These are phyloP conservation scores for Orussus abietinus DNA, from an alignment of 1,140 invertebrate species.

Conservation along the genomic window DNA sequence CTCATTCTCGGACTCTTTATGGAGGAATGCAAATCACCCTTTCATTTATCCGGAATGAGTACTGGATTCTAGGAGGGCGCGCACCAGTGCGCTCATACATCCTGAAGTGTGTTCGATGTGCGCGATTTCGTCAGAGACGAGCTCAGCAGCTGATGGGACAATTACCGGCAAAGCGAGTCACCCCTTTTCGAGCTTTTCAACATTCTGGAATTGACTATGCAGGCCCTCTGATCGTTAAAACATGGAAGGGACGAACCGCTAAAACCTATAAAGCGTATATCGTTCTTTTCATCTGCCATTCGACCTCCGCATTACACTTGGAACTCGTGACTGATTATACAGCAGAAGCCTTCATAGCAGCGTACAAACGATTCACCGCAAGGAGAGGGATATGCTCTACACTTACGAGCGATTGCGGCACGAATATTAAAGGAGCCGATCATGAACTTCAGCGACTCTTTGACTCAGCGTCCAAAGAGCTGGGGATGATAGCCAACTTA, in stretches of 20 bases:
- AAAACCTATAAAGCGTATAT: conserved; percentile 23
- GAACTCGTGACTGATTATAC: conserved; percentile 37
- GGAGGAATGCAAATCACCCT: conserved; percentile 19
- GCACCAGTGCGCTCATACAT: conserved; percentile 15
- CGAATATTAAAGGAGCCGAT: conserved; percentile 24
- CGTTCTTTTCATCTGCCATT: conserved; percentile 27
- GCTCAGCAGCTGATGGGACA: conserved; percentile 31
- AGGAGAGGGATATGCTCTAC: conserved; percentile 23
- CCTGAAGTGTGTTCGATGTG: conserved; percentile 21
- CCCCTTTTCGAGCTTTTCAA: conserved; percentile 29
- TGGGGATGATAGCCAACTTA: neutral
- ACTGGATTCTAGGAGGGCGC: conserved; percentile 24
- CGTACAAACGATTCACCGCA: conserved; percentile 36
- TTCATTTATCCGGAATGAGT: conserved; percentile 14
- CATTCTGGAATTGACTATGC: conserved; percentile 42
- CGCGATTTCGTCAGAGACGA: conserved; percentile 11
- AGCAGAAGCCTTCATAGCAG: conserved; percentile 39
- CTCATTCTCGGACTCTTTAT: conserved; percentile 25
- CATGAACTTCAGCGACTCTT: conserved; percentile 10
- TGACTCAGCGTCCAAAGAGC: neutral
- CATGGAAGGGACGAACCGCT: conserved; percentile 9
- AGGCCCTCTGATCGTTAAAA: conserved; percentile 35
- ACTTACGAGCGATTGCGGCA: conserved; percentile 26
- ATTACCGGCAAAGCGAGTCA: conserved; percentile 32
- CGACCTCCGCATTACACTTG: conserved; percentile 40